Evolutionary conservation across 2,113 vertebrate genomes (phyloP).

Genomic region (Mugil cephalus): DNA sequence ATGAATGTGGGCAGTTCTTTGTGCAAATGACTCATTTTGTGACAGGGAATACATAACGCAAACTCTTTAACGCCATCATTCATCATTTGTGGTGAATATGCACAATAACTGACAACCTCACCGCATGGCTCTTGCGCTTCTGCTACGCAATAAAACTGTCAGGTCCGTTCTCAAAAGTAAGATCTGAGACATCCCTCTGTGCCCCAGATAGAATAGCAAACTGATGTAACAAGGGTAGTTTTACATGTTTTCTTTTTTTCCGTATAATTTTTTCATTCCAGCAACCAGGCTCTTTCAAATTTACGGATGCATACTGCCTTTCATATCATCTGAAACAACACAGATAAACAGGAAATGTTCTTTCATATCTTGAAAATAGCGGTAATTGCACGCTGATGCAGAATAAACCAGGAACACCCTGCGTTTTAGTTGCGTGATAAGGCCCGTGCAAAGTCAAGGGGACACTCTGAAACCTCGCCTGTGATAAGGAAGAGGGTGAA

Average conservation of each 20-base stretch:
- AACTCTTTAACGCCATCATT: neutral
- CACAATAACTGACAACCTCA: constrained; percentile 27
- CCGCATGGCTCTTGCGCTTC: constrained; percentile 2
- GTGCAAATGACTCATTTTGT: neutral
- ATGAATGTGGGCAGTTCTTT: constrained; percentile 8
- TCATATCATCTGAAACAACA: constrained; percentile 51
- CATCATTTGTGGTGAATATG: constrained; percentile 22
- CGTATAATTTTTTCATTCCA: constrained; percentile 38
- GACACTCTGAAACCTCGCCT: constrained; percentile 25
- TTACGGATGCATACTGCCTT: constrained; percentile 24
- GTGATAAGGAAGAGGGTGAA: constrained; percentile 39
- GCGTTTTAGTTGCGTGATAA: constrained; percentile 43
- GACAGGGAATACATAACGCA: neutral
- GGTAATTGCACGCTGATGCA: constrained; percentile 59
- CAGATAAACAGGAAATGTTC: constrained; percentile 41
- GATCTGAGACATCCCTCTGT: constrained; percentile 41
- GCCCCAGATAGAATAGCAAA: constrained; percentile 47
- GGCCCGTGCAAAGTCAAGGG: constrained; percentile 53
- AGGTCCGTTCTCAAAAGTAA: constrained; percentile 32
- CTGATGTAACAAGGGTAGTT: constrained; percentile 51
- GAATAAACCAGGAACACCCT: constrained; percentile 67
- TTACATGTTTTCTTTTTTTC: constrained; percentile 44
- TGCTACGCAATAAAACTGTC: constrained; percentile 40
- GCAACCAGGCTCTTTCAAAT: constrained; percentile 34
- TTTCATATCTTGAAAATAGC: constrained; percentile 51